phyloP scores from a whole-genome alignment of 2,888 invertebrate species.

The Ophion costatus region DNA sequence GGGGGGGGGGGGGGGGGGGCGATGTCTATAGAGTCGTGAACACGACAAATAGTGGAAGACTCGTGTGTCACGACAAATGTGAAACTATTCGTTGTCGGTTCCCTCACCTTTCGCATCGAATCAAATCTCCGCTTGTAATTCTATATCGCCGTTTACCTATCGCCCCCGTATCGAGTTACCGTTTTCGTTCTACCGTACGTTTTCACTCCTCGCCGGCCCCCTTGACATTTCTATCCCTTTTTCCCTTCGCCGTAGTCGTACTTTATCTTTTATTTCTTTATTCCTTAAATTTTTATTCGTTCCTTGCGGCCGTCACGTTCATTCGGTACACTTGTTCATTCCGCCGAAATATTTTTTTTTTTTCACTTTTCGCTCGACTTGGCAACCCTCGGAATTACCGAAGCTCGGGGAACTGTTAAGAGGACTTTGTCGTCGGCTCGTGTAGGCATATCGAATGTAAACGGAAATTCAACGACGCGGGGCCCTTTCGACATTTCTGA shows the following conservation, averaged over 20 bases:
- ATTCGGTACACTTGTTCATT: conserved; percentile 64
- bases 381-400: conserved; percentile 62
- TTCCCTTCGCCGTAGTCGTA: no score
- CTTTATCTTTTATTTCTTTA: no score
- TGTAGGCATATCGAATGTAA: no score
- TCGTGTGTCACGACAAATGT: conserved; percentile 68
- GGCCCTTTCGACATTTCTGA: no score
- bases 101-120: conserved; percentile 77
- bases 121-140: conserved; percentile 76
- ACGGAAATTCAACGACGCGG: no score
- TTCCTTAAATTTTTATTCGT: neutral
- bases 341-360: conserved; percentile 65
- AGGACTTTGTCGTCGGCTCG: conserved; percentile 42
- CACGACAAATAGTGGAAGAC: conserved; percentile 18
- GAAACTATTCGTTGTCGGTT: conserved; percentile 71
- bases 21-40: neutral
- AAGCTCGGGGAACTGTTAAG: neutral
- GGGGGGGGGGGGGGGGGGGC: neutral
- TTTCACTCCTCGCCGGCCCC: conserved; percentile 9
- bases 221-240: conserved; percentile 21
- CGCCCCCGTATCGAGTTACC: conserved; percentile 75
- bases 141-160: conserved; percentile 73
- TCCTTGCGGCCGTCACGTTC: neutral
- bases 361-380: conserved; percentile 69
- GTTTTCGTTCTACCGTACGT: conserved; percentile 10